phyloP scores from a whole-genome alignment of 2,888 invertebrate genomes.

The Melieria omissa region DNA sequence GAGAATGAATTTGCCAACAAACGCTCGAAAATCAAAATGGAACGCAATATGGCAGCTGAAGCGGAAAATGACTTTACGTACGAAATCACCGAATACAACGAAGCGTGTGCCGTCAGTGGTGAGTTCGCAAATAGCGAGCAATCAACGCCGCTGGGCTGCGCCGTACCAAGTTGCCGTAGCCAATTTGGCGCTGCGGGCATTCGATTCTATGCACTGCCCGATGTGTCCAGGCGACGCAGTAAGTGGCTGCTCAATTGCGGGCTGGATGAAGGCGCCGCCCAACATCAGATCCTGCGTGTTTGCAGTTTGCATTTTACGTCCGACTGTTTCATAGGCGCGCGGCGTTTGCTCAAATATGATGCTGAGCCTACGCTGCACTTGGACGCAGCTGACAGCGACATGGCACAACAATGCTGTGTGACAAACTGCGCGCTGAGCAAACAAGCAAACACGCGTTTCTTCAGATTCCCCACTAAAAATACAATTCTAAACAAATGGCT shows the following conservation, averaged over 20 bases:
- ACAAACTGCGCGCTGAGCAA: constrained; percentile 20
- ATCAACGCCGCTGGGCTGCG: constrained; percentile 23
- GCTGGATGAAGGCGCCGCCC: constrained; percentile 8
- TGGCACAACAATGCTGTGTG: constrained; percentile 28
- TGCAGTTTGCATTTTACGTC: constrained; percentile 40
- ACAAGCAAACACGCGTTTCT: constrained; percentile 14
- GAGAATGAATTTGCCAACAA: constrained; percentile 17
- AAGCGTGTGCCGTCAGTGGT: neutral
- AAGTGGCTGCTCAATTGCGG: constrained; percentile 44
- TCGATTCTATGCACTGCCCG: constrained; percentile 44
- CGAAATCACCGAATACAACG: neutral
- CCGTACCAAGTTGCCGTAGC: constrained; percentile 30
- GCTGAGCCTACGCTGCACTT: constrained; percentile 42
- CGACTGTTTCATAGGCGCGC: constrained; percentile 36
- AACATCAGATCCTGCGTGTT: constrained; percentile 16
- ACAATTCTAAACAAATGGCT: constrained; percentile 36
- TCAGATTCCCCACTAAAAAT: constrained; percentile 35
- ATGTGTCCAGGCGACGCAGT: constrained; percentile 28
- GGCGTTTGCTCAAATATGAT: constrained; percentile 36
- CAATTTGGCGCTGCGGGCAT: constrained; percentile 26
- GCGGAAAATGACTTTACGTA: neutral
- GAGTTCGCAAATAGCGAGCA: neutral
- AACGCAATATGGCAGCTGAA: neutral
- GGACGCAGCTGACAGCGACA: constrained; percentile 11
- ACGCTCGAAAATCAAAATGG: constrained; percentile 1